Percentiles rank a stretch among this genome's conserved stretches.
Conservation (phyloP, 2,888 invertebrate species). For the Lumbricus terrestris region DNA sequence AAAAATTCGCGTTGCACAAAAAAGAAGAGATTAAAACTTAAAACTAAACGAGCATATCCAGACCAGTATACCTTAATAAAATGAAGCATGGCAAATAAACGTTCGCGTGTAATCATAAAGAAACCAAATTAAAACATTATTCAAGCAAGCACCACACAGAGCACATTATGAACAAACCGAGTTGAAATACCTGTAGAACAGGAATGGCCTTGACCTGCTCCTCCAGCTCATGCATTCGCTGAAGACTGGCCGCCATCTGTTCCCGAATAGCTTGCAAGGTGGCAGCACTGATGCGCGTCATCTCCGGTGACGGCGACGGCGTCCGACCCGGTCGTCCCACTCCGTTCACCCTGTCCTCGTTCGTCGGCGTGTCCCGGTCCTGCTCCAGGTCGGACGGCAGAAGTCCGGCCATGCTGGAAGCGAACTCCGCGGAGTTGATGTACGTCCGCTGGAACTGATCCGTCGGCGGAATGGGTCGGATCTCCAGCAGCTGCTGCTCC, state of each 20-base stretch:
- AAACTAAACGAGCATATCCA: background rate
- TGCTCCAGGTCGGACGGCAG: constrained; percentile 18
- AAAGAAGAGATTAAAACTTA: background rate
- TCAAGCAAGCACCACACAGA: no score
- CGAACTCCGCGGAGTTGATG: constrained; percentile 48
- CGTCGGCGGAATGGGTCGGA: constrained; percentile 20
- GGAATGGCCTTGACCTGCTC: constrained; percentile 79
- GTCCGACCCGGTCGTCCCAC: background rate
- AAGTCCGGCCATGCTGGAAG: constrained; percentile 52
- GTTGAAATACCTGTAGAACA: constrained; percentile 55
- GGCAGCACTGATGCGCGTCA: constrained; percentile 43
- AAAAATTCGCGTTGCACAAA: background rate
- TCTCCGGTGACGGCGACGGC: background rate
- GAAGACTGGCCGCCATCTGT: constrained; percentile 73
- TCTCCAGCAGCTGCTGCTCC: constrained; percentile 25
- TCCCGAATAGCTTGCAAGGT: constrained; percentile 64
- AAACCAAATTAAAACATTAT: background rate
- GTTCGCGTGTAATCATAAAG: no score
- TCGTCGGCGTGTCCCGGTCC: background rate
- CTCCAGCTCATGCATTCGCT: constrained; percentile 74
- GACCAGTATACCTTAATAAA: background rate
- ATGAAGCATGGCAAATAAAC: background rate
- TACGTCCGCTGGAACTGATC: constrained; percentile 10
- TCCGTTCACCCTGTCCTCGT: background rate
- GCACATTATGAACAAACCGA: background rate